A percentile compares a stretch with the other conserved stretches of the same genome.
Evolutionary conservation across 2,797 vertebrate species (phyloP).

Genomic region (Nyctalus aviator): DNA sequence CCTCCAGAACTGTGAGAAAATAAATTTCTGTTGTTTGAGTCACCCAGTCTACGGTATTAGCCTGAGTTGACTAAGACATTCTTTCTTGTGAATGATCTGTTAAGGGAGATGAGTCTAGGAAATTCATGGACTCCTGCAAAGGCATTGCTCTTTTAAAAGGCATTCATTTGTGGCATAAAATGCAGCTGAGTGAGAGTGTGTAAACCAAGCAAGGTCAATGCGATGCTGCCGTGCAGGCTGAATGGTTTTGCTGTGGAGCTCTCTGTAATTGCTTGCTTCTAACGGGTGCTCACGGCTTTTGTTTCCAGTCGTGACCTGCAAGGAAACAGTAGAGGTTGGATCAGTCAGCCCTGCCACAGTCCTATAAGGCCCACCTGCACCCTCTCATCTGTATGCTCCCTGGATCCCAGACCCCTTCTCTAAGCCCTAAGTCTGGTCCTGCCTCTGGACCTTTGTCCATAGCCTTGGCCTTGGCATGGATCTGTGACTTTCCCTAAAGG

Average conservation of each 20-base stretch:
- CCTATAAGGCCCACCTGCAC: not conserved
- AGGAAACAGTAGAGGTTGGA: not conserved
- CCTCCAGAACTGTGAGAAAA: not conserved
- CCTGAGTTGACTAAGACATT: not conserved
- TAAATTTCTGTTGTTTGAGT: not conserved
- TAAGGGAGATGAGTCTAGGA: slow-evolving; percentile 55
- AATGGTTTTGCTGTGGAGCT: slow-evolving; percentile 50
- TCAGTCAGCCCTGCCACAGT: not conserved
- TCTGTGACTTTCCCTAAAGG: not conserved
- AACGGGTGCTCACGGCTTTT: slow-evolving; percentile 41
- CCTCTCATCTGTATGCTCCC: not conserved
- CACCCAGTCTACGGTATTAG: not conserved
- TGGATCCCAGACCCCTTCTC: not conserved
- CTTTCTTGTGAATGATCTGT: slow-evolving; percentile 52
- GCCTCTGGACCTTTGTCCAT: not conserved
- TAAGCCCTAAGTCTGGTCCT: not conserved
- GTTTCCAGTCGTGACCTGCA: not conserved
- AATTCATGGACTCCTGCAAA: slow-evolving; percentile 53
- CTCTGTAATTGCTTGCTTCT: slow-evolving; percentile 34
- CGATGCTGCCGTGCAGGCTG: slow-evolving; percentile 54
- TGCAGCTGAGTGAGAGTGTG: slow-evolving; percentile 38
- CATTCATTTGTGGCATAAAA: slow-evolving; percentile 69
- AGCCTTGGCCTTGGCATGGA: not conserved
- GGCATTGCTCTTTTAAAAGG: slow-evolving; percentile 61
- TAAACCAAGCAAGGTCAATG: slow-evolving; percentile 26